These are phyloP conservation scores for Hemistola chrysoprasaria DNA, from an alignment of 2,888 invertebrate genomes.

Conservation along the genomic window DNA sequence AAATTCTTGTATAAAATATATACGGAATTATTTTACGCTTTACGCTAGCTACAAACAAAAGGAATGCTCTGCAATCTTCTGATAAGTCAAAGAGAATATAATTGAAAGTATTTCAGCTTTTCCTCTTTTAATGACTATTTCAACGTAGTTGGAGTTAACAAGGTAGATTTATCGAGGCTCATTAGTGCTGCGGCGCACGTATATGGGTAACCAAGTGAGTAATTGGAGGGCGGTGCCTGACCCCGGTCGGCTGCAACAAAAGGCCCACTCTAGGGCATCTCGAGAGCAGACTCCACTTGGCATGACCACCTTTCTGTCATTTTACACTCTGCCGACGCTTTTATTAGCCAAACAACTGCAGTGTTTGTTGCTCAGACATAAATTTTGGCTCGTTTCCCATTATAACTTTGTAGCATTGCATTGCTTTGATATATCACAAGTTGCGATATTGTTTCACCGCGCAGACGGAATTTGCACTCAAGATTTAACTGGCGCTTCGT, in stretches of 20 bases:
- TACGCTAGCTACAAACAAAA: background rate
- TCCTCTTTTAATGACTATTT: slow-evolving; percentile 1
- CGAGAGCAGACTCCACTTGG: slow-evolving; percentile 20
- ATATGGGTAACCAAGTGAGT: slow-evolving; percentile 47
- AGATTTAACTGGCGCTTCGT: slow-evolving; percentile 18
- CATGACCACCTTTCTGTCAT: slow-evolving; percentile 4
- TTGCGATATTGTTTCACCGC: slow-evolving; percentile 21
- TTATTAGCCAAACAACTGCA: slow-evolving; percentile 24
- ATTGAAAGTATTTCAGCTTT: background rate
- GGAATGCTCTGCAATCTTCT: background rate
- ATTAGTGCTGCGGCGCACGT: slow-evolving; percentile 30
- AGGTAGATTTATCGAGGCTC: slow-evolving; percentile 11
- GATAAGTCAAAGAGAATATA: background rate
- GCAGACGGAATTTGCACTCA: slow-evolving; percentile 23
- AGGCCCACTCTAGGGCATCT: slow-evolving; percentile 21
- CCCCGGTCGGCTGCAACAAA: slow-evolving; percentile 35
- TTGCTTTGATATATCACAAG: slow-evolving; percentile 24
- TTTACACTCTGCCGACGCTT: slow-evolving; percentile 13
- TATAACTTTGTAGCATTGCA: slow-evolving; percentile 22
- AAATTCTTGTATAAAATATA: slow-evolving; percentile 4
- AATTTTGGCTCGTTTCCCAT: slow-evolving; percentile 33
- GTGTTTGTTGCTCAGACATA: slow-evolving; percentile 24
- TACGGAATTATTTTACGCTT: background rate
- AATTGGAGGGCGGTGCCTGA: slow-evolving; percentile 46
- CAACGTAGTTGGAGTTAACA: background rate